Base-by-base conservation (phyloP, 2,797 vertebrate species). In the Microctenopoma steveboyesi region DNA sequence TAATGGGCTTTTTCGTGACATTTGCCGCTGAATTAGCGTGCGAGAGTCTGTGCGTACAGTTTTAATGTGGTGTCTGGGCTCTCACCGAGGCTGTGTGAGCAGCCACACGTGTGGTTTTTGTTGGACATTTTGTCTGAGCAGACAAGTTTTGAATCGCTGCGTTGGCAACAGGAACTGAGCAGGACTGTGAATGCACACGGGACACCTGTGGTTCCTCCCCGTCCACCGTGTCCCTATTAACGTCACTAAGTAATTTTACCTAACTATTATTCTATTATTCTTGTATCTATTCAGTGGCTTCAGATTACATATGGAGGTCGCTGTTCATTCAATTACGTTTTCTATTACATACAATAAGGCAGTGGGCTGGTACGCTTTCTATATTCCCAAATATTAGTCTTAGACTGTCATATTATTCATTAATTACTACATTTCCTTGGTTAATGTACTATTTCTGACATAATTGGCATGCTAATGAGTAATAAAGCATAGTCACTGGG, bases 171-270 rank as follows among this genome's bases (percentile, higher is more conserved):
- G 72, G 72, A 86, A 68, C 78, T 33, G 56, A 63, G 37, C 66
- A 15, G 28, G 51, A 45, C 69, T 46, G 64, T 25, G 63, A 1
- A 45, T 62, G 37, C 74, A 33, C 43, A 59, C 61, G 58, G 73
- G 78, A 70, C 89, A 91, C 89, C 86, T 88, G 88, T 86, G 77
- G 81, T 83, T 54, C n/a, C 40, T 59, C 33, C 46, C 50, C 5
- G 45, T 16, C 13, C 53, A 81, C 73, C 80, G 74, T 47, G 42
- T 69, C 47, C 57, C 27, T 30, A 1, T 14, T 72, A 30, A 43
- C 27, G 27, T 27, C 33, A 35, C 8, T 35, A 35, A 35, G 33
- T 35, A 35, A 35, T 7, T 35, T 51, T 12, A 72, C 59, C 53
- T 45, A 14, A 18, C 1, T 33, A 2, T 42, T 39, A 9, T 7